phyloP scores from a whole-genome alignment of 2,888 invertebrate genomes.

The Plebejus melissa region DNA sequence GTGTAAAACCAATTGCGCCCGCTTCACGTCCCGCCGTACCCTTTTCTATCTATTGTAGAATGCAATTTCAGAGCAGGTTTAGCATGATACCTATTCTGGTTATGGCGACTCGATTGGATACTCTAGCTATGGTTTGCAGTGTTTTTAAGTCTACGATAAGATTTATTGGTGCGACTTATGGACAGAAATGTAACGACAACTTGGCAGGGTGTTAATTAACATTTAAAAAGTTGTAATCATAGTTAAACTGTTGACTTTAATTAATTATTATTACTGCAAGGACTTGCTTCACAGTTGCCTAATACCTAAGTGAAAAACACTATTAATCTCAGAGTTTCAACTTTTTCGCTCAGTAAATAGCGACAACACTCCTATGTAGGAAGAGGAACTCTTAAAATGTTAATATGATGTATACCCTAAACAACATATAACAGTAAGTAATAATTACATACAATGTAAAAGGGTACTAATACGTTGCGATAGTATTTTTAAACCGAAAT shows the following conservation, averaged over 20 bases:
- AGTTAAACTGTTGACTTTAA: background rate
- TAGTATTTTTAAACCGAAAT: conserved; percentile 5
- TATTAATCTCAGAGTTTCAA: too few species aligned
- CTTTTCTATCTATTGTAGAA: conserved; percentile 41
- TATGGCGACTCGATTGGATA: conserved; percentile 9
- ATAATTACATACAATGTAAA: background rate
- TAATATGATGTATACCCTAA: too few species aligned
- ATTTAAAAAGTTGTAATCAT: background rate
- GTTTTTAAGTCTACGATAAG: conserved; percentile 5
- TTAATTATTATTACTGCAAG: background rate
- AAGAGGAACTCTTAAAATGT: too few species aligned
- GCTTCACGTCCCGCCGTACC: background rate
- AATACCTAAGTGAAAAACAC: too few species aligned
- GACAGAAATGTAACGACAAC: conserved; percentile 5
- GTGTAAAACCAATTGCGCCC: conserved; percentile 25
- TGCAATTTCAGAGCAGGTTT: conserved; percentile 68
- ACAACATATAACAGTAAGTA: background rate
- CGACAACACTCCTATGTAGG: too few species aligned
- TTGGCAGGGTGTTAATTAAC: background rate
- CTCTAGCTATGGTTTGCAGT: conserved; percentile 12
- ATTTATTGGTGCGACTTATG: background rate
- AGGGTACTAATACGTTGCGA: background rate
- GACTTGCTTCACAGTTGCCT: background rate
- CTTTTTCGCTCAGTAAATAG: too few species aligned
- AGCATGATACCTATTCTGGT: conserved; percentile 69